Evolutionary conservation across 2,797 vertebrate genomes (phyloP), one percentile per base, ranked within the genome.

Genomic region (Melanotaenia pygmaea): DNA sequence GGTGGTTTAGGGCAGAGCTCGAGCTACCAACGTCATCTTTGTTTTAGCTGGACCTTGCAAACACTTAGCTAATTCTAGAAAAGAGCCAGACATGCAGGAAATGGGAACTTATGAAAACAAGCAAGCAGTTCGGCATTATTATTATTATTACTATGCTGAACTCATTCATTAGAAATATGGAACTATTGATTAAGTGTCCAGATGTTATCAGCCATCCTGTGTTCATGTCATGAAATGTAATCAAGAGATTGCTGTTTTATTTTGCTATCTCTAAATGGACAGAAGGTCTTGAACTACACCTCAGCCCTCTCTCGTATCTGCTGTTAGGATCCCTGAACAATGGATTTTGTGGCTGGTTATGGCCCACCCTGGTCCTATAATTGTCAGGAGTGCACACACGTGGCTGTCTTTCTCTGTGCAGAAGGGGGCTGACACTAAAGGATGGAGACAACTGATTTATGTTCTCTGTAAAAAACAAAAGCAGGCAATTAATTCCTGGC

Each of bases 41-140:
- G 91, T 95, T 95, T 94, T 84, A 91, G 87, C 94, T 95, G 94
- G 94, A 93, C 76, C 32, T 69, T n/a, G 74, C 51, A 45, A 91
- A 88, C 87, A 83, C 87, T 90, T 79, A 63, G 86, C 85, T 87
- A 91, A 92, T 87, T 89, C 81, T 75, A 88, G 81, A 91, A 92
- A 91, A 82, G 74, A 86, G 86, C 82, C 88, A 90, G 83, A 91
- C 87, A 69, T 79, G 57, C 87, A 93, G 91, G 92, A 94, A 93
- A 86, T 67, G 64, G 70, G 76, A 77, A 86, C 87, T 89, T 90
- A 82, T 82, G 72, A 92, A 93, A 94, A 93, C 86, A 94, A 92
- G 86, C 88, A 85, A 74, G 45, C 22, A 59, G 80, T 73, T 66
- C 59, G 16, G 62, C 76, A 61, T 81, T 79, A 77, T 87, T 68